Conservation (phyloP, 1,140 invertebrate genomes). For the Probaryconus sp. region DNA sequence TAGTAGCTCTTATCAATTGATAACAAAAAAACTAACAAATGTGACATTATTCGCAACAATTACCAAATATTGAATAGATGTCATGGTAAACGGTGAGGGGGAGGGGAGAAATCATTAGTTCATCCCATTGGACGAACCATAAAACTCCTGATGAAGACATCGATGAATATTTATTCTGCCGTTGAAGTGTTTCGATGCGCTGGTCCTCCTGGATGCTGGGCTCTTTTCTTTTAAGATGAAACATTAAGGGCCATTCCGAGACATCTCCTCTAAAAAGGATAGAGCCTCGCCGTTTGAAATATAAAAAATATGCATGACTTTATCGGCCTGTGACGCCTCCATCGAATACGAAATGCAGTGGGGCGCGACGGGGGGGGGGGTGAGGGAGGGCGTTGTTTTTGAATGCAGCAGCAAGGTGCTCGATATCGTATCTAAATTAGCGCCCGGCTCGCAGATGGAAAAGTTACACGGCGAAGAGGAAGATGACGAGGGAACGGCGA, state of each 20-base stretch:
- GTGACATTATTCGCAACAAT: too few species aligned
- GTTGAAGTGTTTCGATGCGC: slow-evolving; percentile 59
- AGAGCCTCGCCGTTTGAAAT: too few species aligned
- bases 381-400: too few species aligned
- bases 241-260: slow-evolving; percentile 61
- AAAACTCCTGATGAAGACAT: slow-evolving; percentile 76
- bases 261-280: too few species aligned
- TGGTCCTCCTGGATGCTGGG: slow-evolving; percentile 42
- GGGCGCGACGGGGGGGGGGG: neutral
- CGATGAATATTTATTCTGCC: slow-evolving; percentile 76
- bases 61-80: too few species aligned
- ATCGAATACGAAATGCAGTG: neutral
- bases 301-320: neutral
- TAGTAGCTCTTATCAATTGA: too few species aligned
- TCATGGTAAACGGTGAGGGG: slow-evolving; percentile 1
- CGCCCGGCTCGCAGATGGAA: neutral
- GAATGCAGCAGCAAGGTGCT: too few species aligned
- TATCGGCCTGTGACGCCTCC: neutral
- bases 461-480: slow-evolving; percentile 2
- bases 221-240: slow-evolving; percentile 65
- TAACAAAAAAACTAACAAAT: too few species aligned
- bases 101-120: neutral
- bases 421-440: slow-evolving; percentile 8
- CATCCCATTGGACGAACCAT: slow-evolving; percentile 59
- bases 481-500: slow-evolving; percentile 21